phyloP scores from a whole-genome alignment of 2,888 invertebrate species.

The Ophion slaviceki region DNA sequence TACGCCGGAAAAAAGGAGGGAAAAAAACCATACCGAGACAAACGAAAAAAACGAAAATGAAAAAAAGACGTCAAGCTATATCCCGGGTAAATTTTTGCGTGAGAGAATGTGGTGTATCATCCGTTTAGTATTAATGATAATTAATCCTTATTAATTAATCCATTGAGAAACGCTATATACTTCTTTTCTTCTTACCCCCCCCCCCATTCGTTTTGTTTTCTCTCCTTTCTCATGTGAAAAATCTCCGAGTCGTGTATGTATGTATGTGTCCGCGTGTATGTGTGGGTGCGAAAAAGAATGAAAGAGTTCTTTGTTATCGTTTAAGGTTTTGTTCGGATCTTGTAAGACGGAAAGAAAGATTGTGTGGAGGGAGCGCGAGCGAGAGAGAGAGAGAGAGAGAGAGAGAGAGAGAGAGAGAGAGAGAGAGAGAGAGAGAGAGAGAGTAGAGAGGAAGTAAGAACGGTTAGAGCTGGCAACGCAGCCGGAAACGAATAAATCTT shows the following conservation, averaged over 20 bases:
- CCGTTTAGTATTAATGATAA: conserved; percentile 66
- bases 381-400: conserved; percentile 12
- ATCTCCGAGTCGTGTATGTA: conserved; percentile 38
- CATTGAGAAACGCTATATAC: conserved; percentile 44
- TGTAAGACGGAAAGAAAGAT: conserved; percentile 23
- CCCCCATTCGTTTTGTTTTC: conserved; percentile 21
- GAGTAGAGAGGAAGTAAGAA: conserved; percentile 32
- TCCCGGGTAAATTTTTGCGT: conserved; percentile 67
- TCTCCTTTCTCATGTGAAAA: conserved; percentile 56
- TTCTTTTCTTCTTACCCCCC: conserved; percentile 25
- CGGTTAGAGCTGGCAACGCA: conserved; percentile 61
- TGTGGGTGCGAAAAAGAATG: conserved; percentile 32
- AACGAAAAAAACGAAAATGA: conserved; percentile 60
- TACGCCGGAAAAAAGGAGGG: conserved; percentile 61
- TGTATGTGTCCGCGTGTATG: conserved; percentile 29
- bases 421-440: conserved; percentile 12
- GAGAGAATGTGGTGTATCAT: conserved; percentile 59
- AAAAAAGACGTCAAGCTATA: conserved; percentile 67
- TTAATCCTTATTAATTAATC: conserved; percentile 62
- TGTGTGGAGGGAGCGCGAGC: background rate
- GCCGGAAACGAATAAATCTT: conserved; percentile 56
- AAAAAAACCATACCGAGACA: conserved; percentile 64
- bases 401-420: background rate
- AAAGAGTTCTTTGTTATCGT: conserved; percentile 39
- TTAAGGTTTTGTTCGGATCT: conserved; percentile 54